These are phyloP conservation scores for Sitobion miscanthi DNA, from an alignment of 1,140 invertebrate genomes.

Conservation along the genomic window DNA sequence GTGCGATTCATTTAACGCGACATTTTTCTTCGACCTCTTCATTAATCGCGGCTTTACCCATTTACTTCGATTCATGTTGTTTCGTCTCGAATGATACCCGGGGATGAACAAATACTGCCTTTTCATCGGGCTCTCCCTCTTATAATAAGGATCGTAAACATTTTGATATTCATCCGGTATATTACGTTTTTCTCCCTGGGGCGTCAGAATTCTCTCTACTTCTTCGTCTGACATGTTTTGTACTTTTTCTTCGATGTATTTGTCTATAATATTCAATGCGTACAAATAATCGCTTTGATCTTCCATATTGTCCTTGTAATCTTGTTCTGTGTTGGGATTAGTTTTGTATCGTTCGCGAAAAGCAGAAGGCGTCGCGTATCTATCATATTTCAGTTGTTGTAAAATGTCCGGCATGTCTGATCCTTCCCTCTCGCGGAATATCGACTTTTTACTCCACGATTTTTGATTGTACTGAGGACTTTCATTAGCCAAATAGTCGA, in stretches of 20 bases:
- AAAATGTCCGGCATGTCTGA: constrained; percentile 56
- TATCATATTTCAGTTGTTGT: constrained; percentile 57
- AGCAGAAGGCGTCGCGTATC: constrained; percentile 57
- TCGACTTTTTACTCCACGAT: constrained; percentile 56
- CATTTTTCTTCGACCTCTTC: constrained; percentile 42
- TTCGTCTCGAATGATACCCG: background rate
- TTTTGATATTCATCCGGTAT: background rate
- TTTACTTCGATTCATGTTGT: background rate
- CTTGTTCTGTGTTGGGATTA: constrained; percentile 4
- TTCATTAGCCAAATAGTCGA: constrained; percentile 13
- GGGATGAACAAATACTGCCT: constrained; percentile 26
- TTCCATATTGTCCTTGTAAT: constrained; percentile 48
- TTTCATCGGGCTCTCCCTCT: background rate
- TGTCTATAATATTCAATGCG: constrained; percentile 59
- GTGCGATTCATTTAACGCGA: constrained; percentile 3
- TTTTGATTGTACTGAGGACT: background rate
- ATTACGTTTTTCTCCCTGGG: constrained; percentile 1
- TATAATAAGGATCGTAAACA: background rate
- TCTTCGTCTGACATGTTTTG: constrained; percentile 57
- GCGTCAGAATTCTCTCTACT: constrained; percentile 38
- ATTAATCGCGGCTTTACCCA: constrained; percentile 43
- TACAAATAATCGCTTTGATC: constrained; percentile 58
- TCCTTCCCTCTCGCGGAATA: constrained; percentile 60
- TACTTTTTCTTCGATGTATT: constrained; percentile 59
- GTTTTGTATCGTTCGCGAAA: constrained; percentile 59